Evolutionary conservation across 2,113 vertebrate species (phyloP).

Genomic region (Arvicanthis niloticus): DNA sequence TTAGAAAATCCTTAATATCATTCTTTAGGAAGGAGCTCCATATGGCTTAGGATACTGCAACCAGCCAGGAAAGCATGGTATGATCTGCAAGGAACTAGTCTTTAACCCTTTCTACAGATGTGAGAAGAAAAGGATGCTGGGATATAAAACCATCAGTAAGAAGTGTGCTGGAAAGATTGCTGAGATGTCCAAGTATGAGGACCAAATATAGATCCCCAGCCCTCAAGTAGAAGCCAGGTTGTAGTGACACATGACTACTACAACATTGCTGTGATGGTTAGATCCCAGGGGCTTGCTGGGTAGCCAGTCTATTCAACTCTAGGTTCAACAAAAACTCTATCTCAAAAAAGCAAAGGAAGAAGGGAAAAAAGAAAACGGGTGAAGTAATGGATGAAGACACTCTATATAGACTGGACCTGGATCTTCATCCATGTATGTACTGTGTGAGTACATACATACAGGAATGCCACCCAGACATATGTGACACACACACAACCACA

Average conservation of each 20-base stretch:
- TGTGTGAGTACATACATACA: background rate
- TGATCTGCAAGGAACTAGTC: background rate
- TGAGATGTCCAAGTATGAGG: background rate
- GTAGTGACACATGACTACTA: background rate
- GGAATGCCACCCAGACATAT: too few relatives aligned
- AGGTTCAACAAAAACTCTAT: background rate
- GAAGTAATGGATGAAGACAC: background rate
- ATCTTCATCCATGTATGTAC: background rate
- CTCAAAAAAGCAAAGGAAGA: background rate
- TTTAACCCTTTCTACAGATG: background rate
- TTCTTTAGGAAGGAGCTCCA: background rate
- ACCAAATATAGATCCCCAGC: too few relatives aligned
- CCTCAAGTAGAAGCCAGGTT: background rate
- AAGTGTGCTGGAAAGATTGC: background rate
- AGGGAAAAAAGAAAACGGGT: background rate
- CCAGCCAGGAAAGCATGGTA: background rate
- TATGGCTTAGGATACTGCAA: background rate
- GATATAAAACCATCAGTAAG: background rate
- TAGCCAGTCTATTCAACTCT: background rate
- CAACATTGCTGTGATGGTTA: background rate
- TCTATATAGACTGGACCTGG: background rate
- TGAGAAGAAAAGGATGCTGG: background rate
- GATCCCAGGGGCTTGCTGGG: background rate
- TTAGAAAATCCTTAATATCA: background rate
- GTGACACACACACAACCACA: background rate